Conservation (phyloP, 1,140 invertebrate species). For the Sycophaga agraensis region DNA sequence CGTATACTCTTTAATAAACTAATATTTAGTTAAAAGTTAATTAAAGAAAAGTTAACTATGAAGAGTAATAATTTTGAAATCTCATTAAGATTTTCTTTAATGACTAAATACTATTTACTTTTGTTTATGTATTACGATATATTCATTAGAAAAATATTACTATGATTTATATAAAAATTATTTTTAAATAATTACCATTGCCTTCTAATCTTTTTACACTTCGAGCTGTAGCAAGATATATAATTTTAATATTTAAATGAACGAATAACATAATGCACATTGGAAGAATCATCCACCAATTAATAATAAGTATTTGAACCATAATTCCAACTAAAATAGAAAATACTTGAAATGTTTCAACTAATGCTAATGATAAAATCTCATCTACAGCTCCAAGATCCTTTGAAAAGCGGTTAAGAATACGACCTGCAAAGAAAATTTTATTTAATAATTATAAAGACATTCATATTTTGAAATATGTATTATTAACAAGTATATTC, state of each 20-base stretch:
- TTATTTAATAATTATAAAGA: conserved; percentile 54
- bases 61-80: too few species aligned
- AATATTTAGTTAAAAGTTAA: too few species aligned
- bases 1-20: too few species aligned
- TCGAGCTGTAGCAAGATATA: conserved; percentile 78
- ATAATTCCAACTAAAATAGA: conserved; percentile 65
- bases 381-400: conserved; percentile 84
- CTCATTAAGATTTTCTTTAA: too few species aligned
- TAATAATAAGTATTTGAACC: conserved; percentile 71
- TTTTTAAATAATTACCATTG: conserved; percentile 70
- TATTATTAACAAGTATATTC: too few species aligned
- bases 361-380: conserved; percentile 72
- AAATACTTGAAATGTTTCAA: conserved; percentile 69
- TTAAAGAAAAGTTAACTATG: too few species aligned
- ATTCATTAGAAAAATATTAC: too few species aligned
- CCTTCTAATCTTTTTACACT: conserved; percentile 82
- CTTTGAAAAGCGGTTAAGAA: conserved; percentile 84
- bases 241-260: conserved; percentile 69
- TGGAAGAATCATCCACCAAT: conserved; percentile 74
- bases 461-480: conserved; percentile 66
- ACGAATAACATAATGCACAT: conserved; percentile 66
- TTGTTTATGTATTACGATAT: too few species aligned
- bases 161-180: too few species aligned
- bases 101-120: too few species aligned
- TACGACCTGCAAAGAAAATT: conserved; percentile 62